Percentiles rank a stretch among this genome's conserved stretches.
phyloP scores from a whole-genome alignment of 2,797 vertebrate genomes.

The Chloroceryle amazona region DNA sequence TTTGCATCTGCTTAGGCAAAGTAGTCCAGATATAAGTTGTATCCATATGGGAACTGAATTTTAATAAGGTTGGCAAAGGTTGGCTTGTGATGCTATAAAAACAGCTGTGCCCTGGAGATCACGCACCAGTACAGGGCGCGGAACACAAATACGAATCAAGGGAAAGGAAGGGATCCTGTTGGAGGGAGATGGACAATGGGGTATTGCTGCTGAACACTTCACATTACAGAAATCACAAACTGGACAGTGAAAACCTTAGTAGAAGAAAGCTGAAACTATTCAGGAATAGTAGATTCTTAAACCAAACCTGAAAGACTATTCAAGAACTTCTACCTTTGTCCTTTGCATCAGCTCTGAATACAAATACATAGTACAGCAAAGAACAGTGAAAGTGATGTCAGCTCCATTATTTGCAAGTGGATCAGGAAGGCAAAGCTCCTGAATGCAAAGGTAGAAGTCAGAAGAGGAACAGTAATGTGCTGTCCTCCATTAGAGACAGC shows the following conservation, averaged over 20 bases:
- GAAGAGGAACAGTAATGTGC: background rate
- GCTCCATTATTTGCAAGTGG: background rate
- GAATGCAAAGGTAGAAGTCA: background rate
- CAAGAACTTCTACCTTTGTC: background rate
- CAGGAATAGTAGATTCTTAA: background rate
- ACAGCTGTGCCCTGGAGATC: background rate
- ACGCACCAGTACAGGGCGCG: background rate
- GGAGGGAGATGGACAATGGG: background rate
- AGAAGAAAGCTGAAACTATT: background rate
- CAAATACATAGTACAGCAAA: background rate
- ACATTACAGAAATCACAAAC: background rate
- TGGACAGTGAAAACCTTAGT: background rate
- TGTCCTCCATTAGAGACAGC: background rate
- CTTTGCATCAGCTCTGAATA: background rate
- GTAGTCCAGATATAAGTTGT: background rate
- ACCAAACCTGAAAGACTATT: background rate
- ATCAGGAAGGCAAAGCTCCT: background rate
- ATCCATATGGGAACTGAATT: background rate
- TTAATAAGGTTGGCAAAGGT: background rate
- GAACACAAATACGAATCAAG: background rate
- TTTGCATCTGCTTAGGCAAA: background rate
- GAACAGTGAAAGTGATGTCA: background rate
- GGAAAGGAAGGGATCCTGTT: background rate
- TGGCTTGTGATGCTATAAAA: background rate
- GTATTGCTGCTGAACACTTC: background rate